Conservation (phyloP, 2,113 vertebrate species). For the Syngnathus floridae region DNA sequence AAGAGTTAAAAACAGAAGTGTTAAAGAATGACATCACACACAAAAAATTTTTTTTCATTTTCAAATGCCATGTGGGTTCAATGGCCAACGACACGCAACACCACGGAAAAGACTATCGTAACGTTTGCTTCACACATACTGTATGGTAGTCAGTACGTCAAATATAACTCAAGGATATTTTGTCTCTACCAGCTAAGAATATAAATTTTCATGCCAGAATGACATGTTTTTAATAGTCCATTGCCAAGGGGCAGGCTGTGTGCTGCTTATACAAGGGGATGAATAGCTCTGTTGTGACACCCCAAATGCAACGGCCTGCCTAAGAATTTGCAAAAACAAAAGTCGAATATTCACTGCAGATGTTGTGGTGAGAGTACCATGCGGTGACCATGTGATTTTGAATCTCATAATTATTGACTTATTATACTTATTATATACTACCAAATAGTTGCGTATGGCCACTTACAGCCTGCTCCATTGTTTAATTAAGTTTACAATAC, state of each 20-base stretch:
- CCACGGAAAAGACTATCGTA: slow-evolving; percentile 17
- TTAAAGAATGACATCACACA: slow-evolving; percentile 4
- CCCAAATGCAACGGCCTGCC: slow-evolving; percentile 14
- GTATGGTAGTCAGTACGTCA: not conserved
- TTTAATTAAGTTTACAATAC: too few relatives aligned
- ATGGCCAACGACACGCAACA: slow-evolving; percentile 10
- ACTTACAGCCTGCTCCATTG: too few relatives aligned
- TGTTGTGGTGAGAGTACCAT: not conserved
- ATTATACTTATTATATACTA: not conserved
- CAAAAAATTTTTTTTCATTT: not conserved
- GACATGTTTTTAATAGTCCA: slow-evolving; percentile 1
- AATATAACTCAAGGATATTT: not conserved
- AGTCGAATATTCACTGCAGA: slow-evolving; percentile 9
- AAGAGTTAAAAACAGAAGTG: not conserved
- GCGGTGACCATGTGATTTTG: slow-evolving; percentile 10
- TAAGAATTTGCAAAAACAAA: slow-evolving; percentile 9
- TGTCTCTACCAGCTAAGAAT: not conserved
- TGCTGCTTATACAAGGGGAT: slow-evolving; percentile 6
- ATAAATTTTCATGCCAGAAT: not conserved
- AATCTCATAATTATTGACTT: slow-evolving; percentile 23
- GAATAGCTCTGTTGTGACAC: slow-evolving; percentile 37
- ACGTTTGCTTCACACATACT: not conserved
- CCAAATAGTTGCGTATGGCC: not conserved
- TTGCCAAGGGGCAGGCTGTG: not conserved
- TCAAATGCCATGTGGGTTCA: not conserved